Evolutionary conservation across 1,140 invertebrate genomes (phyloP).

Genomic region (Pseudomyrmex dendroicus): DNA sequence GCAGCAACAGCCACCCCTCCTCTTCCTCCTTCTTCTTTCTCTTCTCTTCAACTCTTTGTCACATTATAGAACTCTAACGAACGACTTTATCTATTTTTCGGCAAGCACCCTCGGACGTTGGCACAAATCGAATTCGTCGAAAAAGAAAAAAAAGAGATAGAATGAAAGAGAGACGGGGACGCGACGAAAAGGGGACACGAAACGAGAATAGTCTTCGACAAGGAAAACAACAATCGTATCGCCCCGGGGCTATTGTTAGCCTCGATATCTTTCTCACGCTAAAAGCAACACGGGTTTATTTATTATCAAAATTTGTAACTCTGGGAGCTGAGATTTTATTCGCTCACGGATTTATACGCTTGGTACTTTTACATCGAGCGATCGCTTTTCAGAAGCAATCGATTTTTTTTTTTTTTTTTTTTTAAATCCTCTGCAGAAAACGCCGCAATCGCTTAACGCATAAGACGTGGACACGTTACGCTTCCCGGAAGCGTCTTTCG

Average conservation of each 20-base stretch:
- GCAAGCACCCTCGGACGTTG: neutral
- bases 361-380: neutral
- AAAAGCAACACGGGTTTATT: no score
- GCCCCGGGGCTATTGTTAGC: no score
- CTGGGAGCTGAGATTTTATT: no score
- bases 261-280: no score
- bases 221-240: neutral
- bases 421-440: neutral
- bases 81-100: constrained; percentile 27
- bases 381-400: neutral
- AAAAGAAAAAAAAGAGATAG: neutral
- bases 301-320: no score
- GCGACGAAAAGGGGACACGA: neutral
- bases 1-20: neutral
- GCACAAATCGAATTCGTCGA: constrained; percentile 1
- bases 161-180: neutral
- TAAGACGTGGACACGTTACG: constrained; percentile 10
- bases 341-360: no score
- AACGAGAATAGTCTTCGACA: neutral
- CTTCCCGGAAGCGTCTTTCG: constrained; percentile 10
- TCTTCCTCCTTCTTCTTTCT: neutral
- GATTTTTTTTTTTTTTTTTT: constrained; percentile 26
- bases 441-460: constrained; percentile 19
- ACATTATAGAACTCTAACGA: constrained; percentile 17
- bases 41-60: constrained; percentile 3